These are phyloP conservation scores for Acleris literana DNA, from an alignment of 2,888 invertebrate genomes.

Conservation along the genomic window DNA sequence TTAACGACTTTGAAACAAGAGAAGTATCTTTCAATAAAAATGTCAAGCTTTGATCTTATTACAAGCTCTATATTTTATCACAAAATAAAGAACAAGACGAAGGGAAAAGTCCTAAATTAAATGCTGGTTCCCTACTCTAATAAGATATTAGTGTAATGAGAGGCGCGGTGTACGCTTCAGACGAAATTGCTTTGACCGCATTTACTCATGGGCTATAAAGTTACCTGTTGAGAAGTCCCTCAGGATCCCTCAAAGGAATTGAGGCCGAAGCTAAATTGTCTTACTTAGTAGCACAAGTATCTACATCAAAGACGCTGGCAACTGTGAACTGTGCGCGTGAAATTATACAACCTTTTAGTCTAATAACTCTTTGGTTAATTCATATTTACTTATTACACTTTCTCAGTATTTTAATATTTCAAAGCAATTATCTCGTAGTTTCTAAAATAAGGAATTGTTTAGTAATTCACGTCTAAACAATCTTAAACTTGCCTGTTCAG, in stretches of 20 bases:
- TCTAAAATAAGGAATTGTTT: too few species aligned
- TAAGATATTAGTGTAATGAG: slow-evolving; percentile 58
- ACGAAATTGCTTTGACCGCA: slow-evolving; percentile 70
- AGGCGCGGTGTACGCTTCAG: slow-evolving; percentile 53
- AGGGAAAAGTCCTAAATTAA: slow-evolving; percentile 38
- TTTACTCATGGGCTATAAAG: slow-evolving; percentile 69
- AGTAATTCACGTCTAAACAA: too few species aligned
- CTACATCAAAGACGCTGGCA: slow-evolving; percentile 56
- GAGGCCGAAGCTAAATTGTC: slow-evolving; percentile 65
- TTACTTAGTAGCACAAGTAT: slow-evolving; percentile 57
- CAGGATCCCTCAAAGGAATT: slow-evolving; percentile 65
- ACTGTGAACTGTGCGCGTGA: slow-evolving; percentile 32
- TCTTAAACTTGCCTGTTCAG: not conserved
- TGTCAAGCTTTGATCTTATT: slow-evolving; percentile 25
- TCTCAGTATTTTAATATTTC: not conserved
- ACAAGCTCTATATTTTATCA: not conserved
- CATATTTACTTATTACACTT: not conserved
- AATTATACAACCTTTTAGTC: not conserved
- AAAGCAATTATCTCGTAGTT: too few species aligned
- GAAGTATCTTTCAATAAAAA: slow-evolving; percentile 25
- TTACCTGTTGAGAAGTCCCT: slow-evolving; percentile 70
- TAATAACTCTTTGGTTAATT: not conserved
- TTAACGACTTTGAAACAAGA: slow-evolving; percentile 16
- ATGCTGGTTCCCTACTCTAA: slow-evolving; percentile 51
- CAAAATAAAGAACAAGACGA: not conserved